A percentile compares a stretch with the other conserved stretches of the same genome.
These are phyloP conservation scores for Chirona hameri DNA, from an alignment of 2,888 invertebrate species.

Conservation along the genomic window DNA sequence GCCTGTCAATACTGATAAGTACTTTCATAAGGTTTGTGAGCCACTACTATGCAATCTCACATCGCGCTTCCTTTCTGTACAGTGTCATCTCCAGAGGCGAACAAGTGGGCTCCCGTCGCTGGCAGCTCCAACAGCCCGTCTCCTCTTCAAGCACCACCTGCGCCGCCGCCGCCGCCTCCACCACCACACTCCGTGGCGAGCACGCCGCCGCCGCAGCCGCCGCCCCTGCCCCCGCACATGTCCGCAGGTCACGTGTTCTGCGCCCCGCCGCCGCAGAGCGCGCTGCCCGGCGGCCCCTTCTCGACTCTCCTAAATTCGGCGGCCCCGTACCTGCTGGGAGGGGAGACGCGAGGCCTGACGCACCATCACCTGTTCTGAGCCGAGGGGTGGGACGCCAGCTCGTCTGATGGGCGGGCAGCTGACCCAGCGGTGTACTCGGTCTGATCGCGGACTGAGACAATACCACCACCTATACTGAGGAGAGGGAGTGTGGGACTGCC, in stretches of 20 bases:
- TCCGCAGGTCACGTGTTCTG: background rate
- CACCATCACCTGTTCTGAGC: slow-evolving; percentile 29
- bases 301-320: slow-evolving; percentile 13
- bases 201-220: background rate
- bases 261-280: background rate
- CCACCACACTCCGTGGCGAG: background rate
- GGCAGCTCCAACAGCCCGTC: slow-evolving; percentile 1
- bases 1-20: too few relatives aligned
- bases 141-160: background rate
- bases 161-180: background rate
- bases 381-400: background rate
- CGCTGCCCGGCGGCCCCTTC: background rate
- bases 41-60: too few relatives aligned
- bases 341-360: background rate
- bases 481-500: too few relatives aligned
- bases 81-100: background rate
- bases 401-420: too few relatives aligned
- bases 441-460: too few relatives aligned
- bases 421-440: too few relatives aligned
- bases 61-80: background rate
- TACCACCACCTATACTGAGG: background rate
- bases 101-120: background rate
- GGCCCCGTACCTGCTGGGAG: slow-evolving; percentile 22
- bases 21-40: too few relatives aligned
- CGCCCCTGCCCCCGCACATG: background rate